Conservation (phyloP, 1,140 invertebrate genomes). For the Homalodisca vitripennis region DNA sequence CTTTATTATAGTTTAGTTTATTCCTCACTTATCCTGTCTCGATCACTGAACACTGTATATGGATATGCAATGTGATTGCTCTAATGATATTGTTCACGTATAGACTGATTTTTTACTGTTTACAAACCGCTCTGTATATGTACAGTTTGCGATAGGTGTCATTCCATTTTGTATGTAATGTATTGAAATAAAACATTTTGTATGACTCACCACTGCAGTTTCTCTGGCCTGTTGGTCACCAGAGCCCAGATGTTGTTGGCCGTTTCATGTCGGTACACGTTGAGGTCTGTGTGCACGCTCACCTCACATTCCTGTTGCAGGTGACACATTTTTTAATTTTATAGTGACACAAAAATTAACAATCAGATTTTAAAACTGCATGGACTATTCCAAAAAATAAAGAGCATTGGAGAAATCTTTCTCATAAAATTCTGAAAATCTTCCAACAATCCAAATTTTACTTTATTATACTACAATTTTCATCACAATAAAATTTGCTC, state of each 20-base stretch:
- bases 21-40: no score
- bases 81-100: conserved; percentile 8
- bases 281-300: conserved; percentile 14
- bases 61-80: background rate
- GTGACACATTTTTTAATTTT: no score
- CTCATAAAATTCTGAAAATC: no score
- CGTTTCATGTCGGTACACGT: conserved; percentile 18
- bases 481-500: no score
- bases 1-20: no score
- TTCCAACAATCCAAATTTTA: no score
- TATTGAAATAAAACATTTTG: conserved; percentile 29
- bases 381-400: no score
- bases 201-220: conserved; percentile 14
- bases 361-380: no score
- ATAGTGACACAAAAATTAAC: no score
- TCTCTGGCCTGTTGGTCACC: conserved; percentile 10
- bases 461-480: no score
- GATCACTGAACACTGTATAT: no score
- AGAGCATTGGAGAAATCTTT: no score
- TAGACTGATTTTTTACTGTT: conserved; percentile 32
- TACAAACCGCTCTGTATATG: conserved; percentile 11
- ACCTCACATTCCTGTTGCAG: conserved; percentile 22
- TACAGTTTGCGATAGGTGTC: conserved; percentile 11
- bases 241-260: conserved; percentile 24
- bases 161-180: conserved; percentile 28